These are phyloP conservation scores for Hemistola chrysoprasaria DNA, from an alignment of 2,888 invertebrate species.

Conservation along the genomic window DNA sequence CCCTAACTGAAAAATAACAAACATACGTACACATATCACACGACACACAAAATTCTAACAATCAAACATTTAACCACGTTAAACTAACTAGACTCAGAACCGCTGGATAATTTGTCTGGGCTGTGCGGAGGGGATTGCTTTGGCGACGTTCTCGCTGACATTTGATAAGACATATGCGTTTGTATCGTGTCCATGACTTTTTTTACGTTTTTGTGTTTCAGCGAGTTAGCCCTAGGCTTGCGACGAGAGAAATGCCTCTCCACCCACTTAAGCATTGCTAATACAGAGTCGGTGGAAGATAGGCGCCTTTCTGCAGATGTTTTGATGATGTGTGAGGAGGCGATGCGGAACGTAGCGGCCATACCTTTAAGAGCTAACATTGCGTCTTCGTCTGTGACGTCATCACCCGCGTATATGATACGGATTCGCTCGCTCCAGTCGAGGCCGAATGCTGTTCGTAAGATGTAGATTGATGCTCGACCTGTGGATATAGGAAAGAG, in stretches of 20 bases:
- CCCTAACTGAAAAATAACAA: too few relatives aligned
- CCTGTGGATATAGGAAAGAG: slow-evolving; percentile 55
- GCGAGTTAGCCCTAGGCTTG: slow-evolving; percentile 87
- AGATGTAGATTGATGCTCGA: slow-evolving; percentile 94
- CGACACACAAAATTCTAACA: not conserved
- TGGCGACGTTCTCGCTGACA: slow-evolving; percentile 57
- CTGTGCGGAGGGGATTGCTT: slow-evolving; percentile 56
- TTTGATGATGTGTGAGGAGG: slow-evolving; percentile 91
- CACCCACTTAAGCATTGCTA: slow-evolving; percentile 95
- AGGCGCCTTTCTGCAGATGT: slow-evolving; percentile 93
- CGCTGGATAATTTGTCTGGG: slow-evolving; percentile 61
- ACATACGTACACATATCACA: too few relatives aligned
- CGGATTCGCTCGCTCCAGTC: slow-evolving; percentile 96
- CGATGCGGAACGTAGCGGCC: slow-evolving; percentile 95
- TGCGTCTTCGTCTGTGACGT: slow-evolving; percentile 94
- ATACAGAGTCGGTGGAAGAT: slow-evolving; percentile 93
- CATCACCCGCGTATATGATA: slow-evolving; percentile 95
- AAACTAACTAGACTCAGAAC: slow-evolving; percentile 67
- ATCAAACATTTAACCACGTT: not conserved
- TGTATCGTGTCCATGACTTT: slow-evolving; percentile 86
- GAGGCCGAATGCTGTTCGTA: slow-evolving; percentile 94
- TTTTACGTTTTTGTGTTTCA: slow-evolving; percentile 83
- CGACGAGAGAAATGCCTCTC: slow-evolving; percentile 91
- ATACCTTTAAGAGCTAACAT: slow-evolving; percentile 96
- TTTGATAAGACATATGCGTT: slow-evolving; percentile 88